Base-by-base conservation (phyloP, 2,888 invertebrate genomes). In the Dynastes hyllus region DNA sequence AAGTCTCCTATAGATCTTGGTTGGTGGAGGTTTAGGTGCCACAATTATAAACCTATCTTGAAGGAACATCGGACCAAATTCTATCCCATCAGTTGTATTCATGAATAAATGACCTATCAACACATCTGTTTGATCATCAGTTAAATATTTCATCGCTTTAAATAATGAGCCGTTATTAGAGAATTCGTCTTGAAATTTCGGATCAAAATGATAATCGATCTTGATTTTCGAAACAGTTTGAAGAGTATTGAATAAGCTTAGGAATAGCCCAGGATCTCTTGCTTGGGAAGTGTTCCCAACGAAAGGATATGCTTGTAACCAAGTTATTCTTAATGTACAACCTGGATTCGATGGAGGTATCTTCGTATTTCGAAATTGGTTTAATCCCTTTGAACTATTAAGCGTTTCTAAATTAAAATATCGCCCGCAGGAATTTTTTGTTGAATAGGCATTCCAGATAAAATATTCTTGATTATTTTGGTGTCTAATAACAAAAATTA, bases 41-140 rank as follows among this genome's bases (percentile, higher is more conserved):
- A 79, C 71, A 9, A 79, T 6, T 8, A 71, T 27, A 11, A 63
- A 37, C 65, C 27, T 32, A 37, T 79, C 79, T 8, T 79, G 37
- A 53, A 69, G 55, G 53, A 79, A 76, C 45, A 61, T 29, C 8
- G 79, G 79, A 53, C 78, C 78, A 40, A 75, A 78, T 45, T n/a
- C 27, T 32, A 70, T 53, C 27, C 51, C 73, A 5, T 53, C 53
- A 6, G 73, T 53, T 65, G 13, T 2, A n/a, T 79, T 76, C 79
- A 76, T 79, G 45, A 69, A 63, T 37, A 70, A n/a, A 13, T 79
- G 79, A 4, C 79, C 79, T 9, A 79, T 77, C 32, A 79, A 53
- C 2, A 58, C 79, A 29, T 79, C 79, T 1, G 76, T 76, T 69
- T 69, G 11, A 1, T 40, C 29, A 1, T 67, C 63, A 22, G 66